Evolutionary conservation across 2,797 vertebrate species (phyloP), one percentile per base, ranked within the genome.

Genomic region (Sebastes diploproa): DNA sequence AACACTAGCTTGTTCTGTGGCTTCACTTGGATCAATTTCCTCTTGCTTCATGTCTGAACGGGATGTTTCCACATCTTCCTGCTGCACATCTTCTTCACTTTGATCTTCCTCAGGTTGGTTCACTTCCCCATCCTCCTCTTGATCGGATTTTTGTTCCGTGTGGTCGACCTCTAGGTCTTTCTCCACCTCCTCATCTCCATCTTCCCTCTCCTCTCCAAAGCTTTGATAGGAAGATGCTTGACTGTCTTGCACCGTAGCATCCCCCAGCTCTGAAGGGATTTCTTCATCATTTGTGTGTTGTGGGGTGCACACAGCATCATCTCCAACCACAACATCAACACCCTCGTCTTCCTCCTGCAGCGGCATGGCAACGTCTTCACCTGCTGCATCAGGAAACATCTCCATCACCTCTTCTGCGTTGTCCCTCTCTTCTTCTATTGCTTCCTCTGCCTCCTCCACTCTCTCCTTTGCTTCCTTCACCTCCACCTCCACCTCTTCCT

Each of bases 391-490:
- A 6, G 30, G 25, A 78, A 82, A 25, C 42, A 25, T 58, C 55
- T 84, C 81, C 0, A 1, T 23, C 63, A 54, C 18, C 20, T 89
- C 88, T 20, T 81, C 75, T 13, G 65, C 10, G 0, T 61, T 70
- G 2, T 58, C 70, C 5, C 50, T 60, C 7, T 83, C 81, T 29
- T 84, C 84, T 5, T 84, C 84, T 22, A 4, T 23, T 8, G 60
- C 84, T 56, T 86, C 84, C 52, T 81, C 83, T 5, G 72, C 61
- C 34, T 83, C 74, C 60, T 83, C 78, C 3, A 63, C 34, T 14
- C 52, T 50, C n/a, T 67, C 32, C 2, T 77, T 83, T 25, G 12
- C 75, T 64, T 81, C 70, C 46, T 66, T 18, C 16, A 22, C 30
- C 30, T 58, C 56, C 55, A 0, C 61, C 18, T 42, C 69, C 6